These are phyloP conservation scores for Cheilosia scutellata DNA, from an alignment of 2,888 invertebrate species.

Conservation along the genomic window DNA sequence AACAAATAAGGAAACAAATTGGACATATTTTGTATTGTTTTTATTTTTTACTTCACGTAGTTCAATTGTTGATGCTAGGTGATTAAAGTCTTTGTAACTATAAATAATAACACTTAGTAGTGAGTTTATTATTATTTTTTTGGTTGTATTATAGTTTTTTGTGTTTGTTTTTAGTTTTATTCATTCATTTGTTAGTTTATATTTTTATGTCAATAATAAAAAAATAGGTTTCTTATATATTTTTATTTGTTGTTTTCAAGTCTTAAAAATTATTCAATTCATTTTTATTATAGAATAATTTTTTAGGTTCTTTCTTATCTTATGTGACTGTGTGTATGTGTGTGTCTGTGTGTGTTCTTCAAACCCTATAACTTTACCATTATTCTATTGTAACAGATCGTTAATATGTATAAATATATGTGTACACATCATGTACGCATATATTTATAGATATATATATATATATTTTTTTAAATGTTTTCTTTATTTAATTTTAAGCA, in stretches of 20 bases:
- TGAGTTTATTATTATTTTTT: conserved; percentile 36
- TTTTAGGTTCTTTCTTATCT: conserved; percentile 22
- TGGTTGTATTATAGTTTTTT: conserved; percentile 23
- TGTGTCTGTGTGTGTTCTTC: conserved; percentile 6
- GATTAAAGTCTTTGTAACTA: conserved; percentile 62
- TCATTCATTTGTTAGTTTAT: conserved; percentile 4
- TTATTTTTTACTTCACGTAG: conserved; percentile 32
- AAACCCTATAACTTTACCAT: conserved; percentile 32
- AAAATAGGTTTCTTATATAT: conserved; percentile 67
- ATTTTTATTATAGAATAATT: conserved; percentile 52
- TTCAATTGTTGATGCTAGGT: conserved; percentile 57
- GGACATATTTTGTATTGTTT: conserved; percentile 29
- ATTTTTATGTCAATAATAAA: conserved; percentile 62
- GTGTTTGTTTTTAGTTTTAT: conserved; percentile 21
- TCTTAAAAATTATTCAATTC: conserved; percentile 67
- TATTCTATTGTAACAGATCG: conserved; percentile 21
- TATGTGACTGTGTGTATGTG: conserved; percentile 3
- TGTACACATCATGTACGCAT: conserved; percentile 38
- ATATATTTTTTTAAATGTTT: conserved; percentile 16
- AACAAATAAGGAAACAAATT: conserved; percentile 38
- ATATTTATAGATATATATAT: conserved; percentile 16
- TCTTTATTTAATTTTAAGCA: conserved; percentile 17
- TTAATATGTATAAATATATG: conserved; percentile 31
- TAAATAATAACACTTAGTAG: conserved; percentile 52
- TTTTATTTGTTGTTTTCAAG: conserved; percentile 41